Evolutionary conservation across 2,113 vertebrate species (phyloP).

Genomic region (Sciurus niger): DNA sequence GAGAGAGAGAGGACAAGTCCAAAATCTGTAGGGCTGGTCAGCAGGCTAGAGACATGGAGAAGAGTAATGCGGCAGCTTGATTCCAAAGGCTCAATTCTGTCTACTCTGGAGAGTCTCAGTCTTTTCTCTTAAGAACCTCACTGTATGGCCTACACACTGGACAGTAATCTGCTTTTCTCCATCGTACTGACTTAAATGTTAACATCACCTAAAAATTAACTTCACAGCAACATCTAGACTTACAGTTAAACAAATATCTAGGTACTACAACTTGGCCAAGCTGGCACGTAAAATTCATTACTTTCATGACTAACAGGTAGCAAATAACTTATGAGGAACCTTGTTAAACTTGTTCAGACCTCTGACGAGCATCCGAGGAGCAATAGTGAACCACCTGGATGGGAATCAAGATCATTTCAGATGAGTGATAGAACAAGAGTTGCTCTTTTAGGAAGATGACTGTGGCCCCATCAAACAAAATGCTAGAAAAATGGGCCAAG

Average conservation of each 20-base stretch:
- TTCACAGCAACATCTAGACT: background rate
- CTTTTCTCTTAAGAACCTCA: slow-evolving; percentile 14
- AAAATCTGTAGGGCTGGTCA: background rate
- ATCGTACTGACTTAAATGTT: background rate
- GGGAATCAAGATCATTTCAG: background rate
- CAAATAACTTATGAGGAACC: background rate
- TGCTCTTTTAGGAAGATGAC: background rate
- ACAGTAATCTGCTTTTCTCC: background rate
- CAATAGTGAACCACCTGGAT: background rate
- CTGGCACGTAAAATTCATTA: background rate
- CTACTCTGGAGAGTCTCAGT: background rate
- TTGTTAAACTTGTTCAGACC: background rate
- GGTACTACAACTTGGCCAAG: background rate
- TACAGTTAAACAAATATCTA: background rate
- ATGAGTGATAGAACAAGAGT: background rate
- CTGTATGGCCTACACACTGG: background rate
- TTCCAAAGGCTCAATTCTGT: background rate
- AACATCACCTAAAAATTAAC: background rate
- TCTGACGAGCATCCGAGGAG: slow-evolving; percentile 14
- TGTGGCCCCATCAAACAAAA: background rate
- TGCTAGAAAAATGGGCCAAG: background rate
- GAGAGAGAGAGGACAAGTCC: background rate
- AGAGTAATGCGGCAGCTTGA: background rate
- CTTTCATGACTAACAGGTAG: background rate
- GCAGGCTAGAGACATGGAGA: background rate